phyloP scores from a whole-genome alignment of 2,797 vertebrate genomes.

The Glossophaga mutica region DNA sequence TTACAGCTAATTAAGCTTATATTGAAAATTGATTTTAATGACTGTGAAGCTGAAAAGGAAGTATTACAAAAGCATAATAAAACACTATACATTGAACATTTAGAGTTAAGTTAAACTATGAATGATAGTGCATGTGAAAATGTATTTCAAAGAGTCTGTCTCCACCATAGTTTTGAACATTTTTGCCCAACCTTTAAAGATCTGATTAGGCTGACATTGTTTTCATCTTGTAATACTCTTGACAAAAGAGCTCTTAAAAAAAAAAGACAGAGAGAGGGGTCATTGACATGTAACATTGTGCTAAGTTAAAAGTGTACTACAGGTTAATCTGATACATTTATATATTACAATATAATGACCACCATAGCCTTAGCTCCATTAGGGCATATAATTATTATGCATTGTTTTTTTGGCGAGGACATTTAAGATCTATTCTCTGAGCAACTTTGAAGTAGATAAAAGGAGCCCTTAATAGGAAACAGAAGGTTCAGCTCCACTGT shows the following conservation, averaged over 20 bases:
- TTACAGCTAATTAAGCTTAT: background rate
- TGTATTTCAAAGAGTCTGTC: background rate
- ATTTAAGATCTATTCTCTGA: background rate
- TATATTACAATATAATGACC: background rate
- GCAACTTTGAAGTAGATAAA: background rate
- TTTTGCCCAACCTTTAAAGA: background rate
- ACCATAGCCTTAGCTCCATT: background rate
- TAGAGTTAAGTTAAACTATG: background rate
- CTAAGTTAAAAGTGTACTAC: background rate
- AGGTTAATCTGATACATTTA: background rate
- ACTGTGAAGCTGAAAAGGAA: background rate
- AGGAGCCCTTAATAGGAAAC: background rate
- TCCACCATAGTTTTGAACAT: background rate
- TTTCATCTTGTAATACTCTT: background rate
- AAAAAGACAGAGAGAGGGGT: background rate
- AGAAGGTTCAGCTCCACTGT: background rate
- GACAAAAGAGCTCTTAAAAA: background rate
- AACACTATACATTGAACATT: background rate
- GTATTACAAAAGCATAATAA: background rate
- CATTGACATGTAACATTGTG: background rate
- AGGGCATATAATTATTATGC: background rate
- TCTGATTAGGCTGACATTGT: background rate
- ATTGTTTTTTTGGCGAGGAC: background rate
- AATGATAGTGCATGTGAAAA: background rate
- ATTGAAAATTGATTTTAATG: background rate